Evolutionary conservation across 2,797 vertebrate genomes (phyloP).

Genomic region (Semotilus atromaculatus): DNA sequence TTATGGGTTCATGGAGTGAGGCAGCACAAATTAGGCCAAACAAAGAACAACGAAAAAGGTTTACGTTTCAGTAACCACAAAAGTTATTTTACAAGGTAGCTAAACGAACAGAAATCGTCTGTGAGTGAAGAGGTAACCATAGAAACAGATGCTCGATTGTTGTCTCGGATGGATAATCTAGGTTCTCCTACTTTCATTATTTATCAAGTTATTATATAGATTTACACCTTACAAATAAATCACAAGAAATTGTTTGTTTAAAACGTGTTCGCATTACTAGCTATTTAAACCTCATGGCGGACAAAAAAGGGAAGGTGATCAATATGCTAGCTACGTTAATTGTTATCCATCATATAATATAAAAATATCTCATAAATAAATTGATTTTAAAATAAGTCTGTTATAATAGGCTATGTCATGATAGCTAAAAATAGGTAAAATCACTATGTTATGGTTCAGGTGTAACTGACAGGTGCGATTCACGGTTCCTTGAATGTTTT

Average conservation of each 20-base stretch:
- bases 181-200: not conserved
- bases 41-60: not conserved
- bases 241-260: not conserved
- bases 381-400: not conserved
- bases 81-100: slow-evolving; percentile 2
- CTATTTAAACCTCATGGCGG: not conserved
- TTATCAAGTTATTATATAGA: not conserved
- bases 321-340: too few relatives aligned
- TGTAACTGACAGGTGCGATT: slow-evolving; percentile 19
- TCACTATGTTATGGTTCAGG: not conserved
- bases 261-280: not conserved
- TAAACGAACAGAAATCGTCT: not conserved
- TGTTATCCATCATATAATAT: not conserved
- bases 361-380: not conserved
- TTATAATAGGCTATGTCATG: not conserved
- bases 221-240: not conserved
- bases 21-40: not conserved
- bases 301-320: not conserved
- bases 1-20: not conserved
- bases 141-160: not conserved
- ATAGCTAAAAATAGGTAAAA: slow-evolving; percentile 7
- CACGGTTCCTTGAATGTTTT: not conserved
- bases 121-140: not conserved
- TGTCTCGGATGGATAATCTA: not conserved
- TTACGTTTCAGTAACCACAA: not conserved